A percentile compares a stretch with the other conserved stretches of the same genome.
Evolutionary conservation across 2,888 invertebrate genomes (phyloP).

Genomic region (Nomada goodeniana): DNA sequence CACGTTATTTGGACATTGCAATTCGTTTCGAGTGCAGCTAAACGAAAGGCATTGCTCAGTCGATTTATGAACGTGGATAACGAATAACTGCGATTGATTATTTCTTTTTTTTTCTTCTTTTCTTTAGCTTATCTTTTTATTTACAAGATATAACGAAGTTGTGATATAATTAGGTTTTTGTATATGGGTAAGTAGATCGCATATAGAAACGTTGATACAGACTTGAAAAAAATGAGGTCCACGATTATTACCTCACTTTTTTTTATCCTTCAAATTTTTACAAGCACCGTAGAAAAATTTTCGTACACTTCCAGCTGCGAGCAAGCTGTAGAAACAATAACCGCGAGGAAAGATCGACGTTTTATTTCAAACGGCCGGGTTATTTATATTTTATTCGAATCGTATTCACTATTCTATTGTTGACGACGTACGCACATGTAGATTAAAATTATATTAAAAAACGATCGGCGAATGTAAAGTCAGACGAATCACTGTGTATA

Average conservation of each 20-base stretch:
- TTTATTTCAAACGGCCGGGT: slow-evolving; percentile 10
- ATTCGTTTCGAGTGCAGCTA: slow-evolving; percentile 36
- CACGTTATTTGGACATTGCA: neutral
- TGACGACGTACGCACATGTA: slow-evolving; percentile 21
- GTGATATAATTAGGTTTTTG: slow-evolving; percentile 50
- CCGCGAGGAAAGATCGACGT: neutral
- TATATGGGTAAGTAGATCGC: slow-evolving; percentile 1
- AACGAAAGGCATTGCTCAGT: slow-evolving; percentile 19
- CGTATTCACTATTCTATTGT: neutral
- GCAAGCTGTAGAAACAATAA: neutral
- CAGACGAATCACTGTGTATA: neutral
- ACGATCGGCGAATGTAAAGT: neutral
- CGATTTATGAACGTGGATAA: neutral
- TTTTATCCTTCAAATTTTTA: slow-evolving; percentile 17
- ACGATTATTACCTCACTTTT: slow-evolving; percentile 22
- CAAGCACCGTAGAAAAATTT: neutral
- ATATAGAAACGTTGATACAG: neutral
- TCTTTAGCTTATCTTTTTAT: neutral
- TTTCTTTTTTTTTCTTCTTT: slow-evolving; percentile 25
- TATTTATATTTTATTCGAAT: slow-evolving; percentile 16
- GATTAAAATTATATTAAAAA: neutral
- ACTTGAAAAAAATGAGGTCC: neutral
- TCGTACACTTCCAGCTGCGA: slow-evolving; percentile 19
- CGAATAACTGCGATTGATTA: slow-evolving; percentile 19
- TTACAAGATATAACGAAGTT: slow-evolving; percentile 35